Base-by-base conservation (phyloP, 1,140 invertebrate genomes). In the Aradophagus sp. region DNA sequence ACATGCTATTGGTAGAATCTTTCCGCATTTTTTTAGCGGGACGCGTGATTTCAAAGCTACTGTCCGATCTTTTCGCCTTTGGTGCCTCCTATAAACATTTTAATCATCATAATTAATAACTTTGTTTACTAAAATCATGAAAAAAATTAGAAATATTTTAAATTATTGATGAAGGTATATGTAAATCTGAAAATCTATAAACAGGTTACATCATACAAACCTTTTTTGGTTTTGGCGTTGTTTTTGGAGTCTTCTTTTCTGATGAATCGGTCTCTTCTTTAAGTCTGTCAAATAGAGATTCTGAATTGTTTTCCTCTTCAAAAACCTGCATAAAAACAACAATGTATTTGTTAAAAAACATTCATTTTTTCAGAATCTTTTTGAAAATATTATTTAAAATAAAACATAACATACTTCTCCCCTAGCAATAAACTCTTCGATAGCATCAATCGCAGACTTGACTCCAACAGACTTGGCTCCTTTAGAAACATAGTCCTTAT, bases 391-490 rank as follows among this genome's bases (percentile, higher is more conserved):
- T 31, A 41, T 26, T 26, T 11, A 20, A 10, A 36, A 44, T 63
- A 16, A 55, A 29, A 41, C 44, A 13, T 45, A 31, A 85, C 84
- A 85, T 81, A 89, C 92, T 82, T 90, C 87, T 66, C 90, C 89
- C 80, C 91, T 87, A n/a, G 87, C 86, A 62, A 95, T 92, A 74
- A 90, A 94, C 23, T 95, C 91, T 78, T 97, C 95, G 77, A 97
- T 96, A 65, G 94, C 92, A 69, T 90, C 88, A 62, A 96, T 88
- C 5, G 95, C 96, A 56, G 95, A 93, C 80, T 93, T 94, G 78
- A 97, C 97, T 1, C 88, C 87, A 5, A 87, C 85, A 4, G 92
- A 91, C 81, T 97, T 96, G 78, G 91, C 92, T 12, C 91, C 89
- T 77, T 92, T 93, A 12, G 90, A 89, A 39, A 95, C 87, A 69